Conservation (phyloP, 2,113 vertebrate species). For the Crocuta crocuta region DNA sequence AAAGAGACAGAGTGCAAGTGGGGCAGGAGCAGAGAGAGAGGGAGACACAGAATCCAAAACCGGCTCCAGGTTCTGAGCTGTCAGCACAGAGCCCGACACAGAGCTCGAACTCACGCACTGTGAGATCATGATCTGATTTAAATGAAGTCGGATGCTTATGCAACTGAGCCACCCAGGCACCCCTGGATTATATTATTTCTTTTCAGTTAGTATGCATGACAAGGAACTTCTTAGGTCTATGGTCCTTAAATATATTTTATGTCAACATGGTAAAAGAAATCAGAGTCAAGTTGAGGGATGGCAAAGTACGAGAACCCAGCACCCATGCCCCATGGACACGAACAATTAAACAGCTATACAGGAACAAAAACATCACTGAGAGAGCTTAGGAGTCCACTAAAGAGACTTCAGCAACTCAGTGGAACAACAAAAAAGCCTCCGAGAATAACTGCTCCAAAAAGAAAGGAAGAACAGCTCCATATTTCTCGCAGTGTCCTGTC, state of each 20-base stretch:
- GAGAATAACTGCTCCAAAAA: background rate
- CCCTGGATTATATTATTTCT: background rate
- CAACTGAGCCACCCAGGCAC: too few species aligned
- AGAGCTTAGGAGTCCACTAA: background rate
- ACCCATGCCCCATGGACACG: too few species aligned
- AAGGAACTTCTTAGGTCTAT: background rate
- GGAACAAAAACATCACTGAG: background rate
- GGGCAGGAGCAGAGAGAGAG: too few species aligned
- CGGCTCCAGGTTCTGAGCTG: too few species aligned
- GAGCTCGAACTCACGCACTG: too few species aligned
- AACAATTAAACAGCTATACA: background rate
- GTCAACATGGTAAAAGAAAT: background rate
- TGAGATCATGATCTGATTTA: too few species aligned
- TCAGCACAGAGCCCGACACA: too few species aligned
- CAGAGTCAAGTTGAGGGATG: background rate
- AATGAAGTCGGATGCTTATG: too few species aligned
- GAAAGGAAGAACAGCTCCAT: background rate
- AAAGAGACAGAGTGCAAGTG: too few species aligned
- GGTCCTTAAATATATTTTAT: background rate
- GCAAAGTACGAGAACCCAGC: background rate
- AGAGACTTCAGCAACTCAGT: background rate
- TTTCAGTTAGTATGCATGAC: background rate
- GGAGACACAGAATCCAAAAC: too few species aligned
- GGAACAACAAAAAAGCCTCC: background rate
- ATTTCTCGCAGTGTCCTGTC: background rate